These are phyloP conservation scores for Coecobrya sp. DNA, from an alignment of 2,888 invertebrate species.

Conservation along the genomic window DNA sequence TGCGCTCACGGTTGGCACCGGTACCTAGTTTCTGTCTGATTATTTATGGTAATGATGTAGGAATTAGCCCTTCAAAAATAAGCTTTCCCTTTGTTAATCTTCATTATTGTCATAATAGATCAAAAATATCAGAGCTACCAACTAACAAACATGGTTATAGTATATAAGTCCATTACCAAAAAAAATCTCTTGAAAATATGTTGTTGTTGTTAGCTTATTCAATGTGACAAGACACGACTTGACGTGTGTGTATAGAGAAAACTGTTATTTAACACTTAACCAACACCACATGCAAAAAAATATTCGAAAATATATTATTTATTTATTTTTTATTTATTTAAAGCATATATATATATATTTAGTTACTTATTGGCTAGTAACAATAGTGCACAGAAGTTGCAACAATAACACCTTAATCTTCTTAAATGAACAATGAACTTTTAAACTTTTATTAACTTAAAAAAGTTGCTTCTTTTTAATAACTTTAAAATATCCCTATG, in stretches of 20 bases:
- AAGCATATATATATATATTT: not conserved
- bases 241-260: not conserved
- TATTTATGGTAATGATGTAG: conserved; percentile 76
- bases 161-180: not conserved
- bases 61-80: conserved; percentile 75
- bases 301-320: not conserved
- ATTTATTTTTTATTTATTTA: no score
- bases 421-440: conserved; percentile 71
- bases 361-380: not conserved
- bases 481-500: no score
- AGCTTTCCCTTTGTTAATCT: conserved; percentile 74
- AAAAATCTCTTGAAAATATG: conserved; percentile 17
- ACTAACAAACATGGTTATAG: not conserved
- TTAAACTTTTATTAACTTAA: conserved; percentile 53
- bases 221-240: conserved; percentile 42
- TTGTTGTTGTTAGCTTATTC: not conserved
- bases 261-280: conserved; percentile 29
- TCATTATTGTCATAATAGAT: conserved; percentile 64
- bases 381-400: conserved; percentile 22
- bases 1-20: conserved; percentile 29
- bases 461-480: conserved; percentile 41
- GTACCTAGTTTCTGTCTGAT: conserved; percentile 44
- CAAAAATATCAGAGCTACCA: conserved; percentile 50
- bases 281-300: not conserved
- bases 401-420: conserved; percentile 61